phyloP scores from a whole-genome alignment of 1,140 invertebrate species.

The Macrosteles quadrilineatus region DNA sequence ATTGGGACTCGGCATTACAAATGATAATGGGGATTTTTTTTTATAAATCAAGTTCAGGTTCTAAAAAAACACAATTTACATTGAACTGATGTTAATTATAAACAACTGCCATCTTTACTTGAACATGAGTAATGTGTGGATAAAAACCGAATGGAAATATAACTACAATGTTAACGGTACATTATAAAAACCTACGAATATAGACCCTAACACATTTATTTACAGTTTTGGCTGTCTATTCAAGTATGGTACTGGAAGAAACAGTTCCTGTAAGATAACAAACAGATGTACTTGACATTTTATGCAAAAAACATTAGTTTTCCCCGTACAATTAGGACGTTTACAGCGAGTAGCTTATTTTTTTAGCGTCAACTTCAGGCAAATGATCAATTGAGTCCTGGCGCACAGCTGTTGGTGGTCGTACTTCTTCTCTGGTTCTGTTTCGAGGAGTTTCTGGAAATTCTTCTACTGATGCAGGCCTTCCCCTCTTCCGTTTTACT shows the following conservation, averaged over 20 bases:
- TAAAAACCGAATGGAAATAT: too few relatives aligned
- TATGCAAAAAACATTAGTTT: slow-evolving; percentile 28
- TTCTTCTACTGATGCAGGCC: not conserved
- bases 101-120: too few relatives aligned
- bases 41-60: too few relatives aligned
- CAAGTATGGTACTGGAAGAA: not conserved
- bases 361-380: slow-evolving; percentile 29
- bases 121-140: too few relatives aligned
- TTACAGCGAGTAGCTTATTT: slow-evolving; percentile 34
- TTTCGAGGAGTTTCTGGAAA: not conserved
- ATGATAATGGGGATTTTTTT: too few relatives aligned
- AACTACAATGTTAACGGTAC: too few relatives aligned
- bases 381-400: slow-evolving; percentile 31
- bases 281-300: slow-evolving; percentile 35
- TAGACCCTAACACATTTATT: too few relatives aligned
- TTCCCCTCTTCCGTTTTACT: slow-evolving; percentile 8
- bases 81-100: too few relatives aligned
- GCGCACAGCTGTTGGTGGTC: slow-evolving; percentile 18
- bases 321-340: slow-evolving; percentile 20
- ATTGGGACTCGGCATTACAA: too few relatives aligned
- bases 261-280: not conserved
- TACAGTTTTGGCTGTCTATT: too few relatives aligned
- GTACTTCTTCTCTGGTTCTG: slow-evolving; percentile 1
- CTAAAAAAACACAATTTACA: too few relatives aligned
- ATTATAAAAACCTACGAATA: too few relatives aligned